Percentiles rank a stretch among this genome's conserved stretches.
phyloP scores from a whole-genome alignment of 1,140 invertebrate genomes.

The Bombus pascuorum region DNA sequence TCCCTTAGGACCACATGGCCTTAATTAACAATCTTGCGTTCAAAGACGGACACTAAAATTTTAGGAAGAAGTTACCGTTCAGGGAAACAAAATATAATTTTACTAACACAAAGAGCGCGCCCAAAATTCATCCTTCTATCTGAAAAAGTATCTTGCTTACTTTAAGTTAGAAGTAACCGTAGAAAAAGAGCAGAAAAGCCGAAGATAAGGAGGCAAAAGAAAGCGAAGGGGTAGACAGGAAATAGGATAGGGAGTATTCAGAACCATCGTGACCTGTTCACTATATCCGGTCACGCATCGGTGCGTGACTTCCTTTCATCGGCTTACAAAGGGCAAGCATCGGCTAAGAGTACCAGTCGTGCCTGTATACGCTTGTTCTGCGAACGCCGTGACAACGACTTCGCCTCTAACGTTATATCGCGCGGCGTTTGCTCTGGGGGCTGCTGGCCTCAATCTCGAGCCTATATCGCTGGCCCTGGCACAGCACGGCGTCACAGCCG shows the following conservation, averaged over 20 bases:
- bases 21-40: not conserved
- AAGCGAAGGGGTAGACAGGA: too few relatives aligned
- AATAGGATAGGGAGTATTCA: conserved; percentile 56
- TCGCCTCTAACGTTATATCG: conserved; percentile 42
- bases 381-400: conserved; percentile 46
- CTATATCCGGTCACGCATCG: conserved; percentile 66
- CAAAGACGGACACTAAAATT: not conserved
- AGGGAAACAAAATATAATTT: not conserved
- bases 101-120: too few relatives aligned
- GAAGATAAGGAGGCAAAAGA: conserved; percentile 36
- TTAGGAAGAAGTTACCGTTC: not conserved
- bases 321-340: conserved; percentile 60
- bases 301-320: conserved; percentile 69
- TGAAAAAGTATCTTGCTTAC: not conserved
- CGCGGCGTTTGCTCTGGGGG: conserved; percentile 19
- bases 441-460: conserved; percentile 64
- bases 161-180: not conserved
- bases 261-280: conserved; percentile 59
- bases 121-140: not conserved
- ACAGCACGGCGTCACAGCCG: conserved; percentile 31
- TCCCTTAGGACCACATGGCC: not conserved
- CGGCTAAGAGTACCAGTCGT: conserved; percentile 22
- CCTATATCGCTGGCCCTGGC: conserved; percentile 55
- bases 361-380: conserved; percentile 31
- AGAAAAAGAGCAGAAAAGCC: not conserved